Evolutionary conservation across 2,888 invertebrate species (phyloP), one percentile per base, ranked within the genome.

Genomic region (Trissonchulus sp.): DNA sequence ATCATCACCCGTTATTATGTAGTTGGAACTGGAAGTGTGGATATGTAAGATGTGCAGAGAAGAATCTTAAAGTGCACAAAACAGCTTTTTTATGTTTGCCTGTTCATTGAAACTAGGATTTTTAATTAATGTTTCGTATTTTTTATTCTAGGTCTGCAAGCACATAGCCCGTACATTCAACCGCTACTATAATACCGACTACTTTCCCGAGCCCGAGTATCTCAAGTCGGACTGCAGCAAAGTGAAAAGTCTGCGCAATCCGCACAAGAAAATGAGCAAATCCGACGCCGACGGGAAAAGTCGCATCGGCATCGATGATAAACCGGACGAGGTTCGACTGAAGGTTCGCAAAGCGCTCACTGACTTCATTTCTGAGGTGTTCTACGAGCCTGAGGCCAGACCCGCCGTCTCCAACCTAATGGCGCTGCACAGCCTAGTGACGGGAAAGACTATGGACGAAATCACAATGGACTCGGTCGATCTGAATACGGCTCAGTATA

Each of bases 241-340:
- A 74, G 88, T 98, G 76, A 90, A 90, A 81, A 95, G 94, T 83
- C 87, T 99, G 8, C 89, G 93, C 69, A 90, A 94, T 83, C 95
- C 97, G 0, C 83, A 84, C 0, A 92, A 91, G 83, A 99, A 99
- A 88, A 99, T 99, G 99, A 98, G 98, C 18, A 99, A 99, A 87
- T 98, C 98, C 0, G 93, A 94, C 82, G 83, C 88, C 0, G 91
- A 93, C 86, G 85, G 88, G 0, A 91, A 90, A 82, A 90, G 92
- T 78, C 88, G 93, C 74, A 91, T 99, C 77, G 89, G 91, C 80
- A 85, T 99, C 38, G 89, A 88, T 1, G 97, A 98, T 83, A 84
- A 88, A 8, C 89, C 91, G 0, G 91, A 92, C 63, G 86, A 86
- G 23, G 74, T 69, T 69, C 37, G 71, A 37, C 34, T 69, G 23